Evolutionary conservation across 2,797 vertebrate genomes (phyloP).

Genomic region (Rallus crepitans): DNA sequence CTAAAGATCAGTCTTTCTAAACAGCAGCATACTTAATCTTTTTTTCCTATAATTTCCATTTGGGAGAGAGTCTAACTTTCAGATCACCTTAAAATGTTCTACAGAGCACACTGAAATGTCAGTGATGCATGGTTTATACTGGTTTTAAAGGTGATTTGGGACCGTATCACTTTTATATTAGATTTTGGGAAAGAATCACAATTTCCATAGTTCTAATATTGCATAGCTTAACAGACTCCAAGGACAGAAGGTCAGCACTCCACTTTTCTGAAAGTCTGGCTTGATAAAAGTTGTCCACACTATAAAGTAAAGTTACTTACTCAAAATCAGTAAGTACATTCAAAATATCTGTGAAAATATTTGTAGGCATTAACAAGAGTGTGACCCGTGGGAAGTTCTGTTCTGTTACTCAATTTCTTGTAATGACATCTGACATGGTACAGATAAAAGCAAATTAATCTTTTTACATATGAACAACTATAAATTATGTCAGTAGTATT

Average conservation of each 20-base stretch:
- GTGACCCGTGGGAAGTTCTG: accelerated
- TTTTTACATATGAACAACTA: not conserved
- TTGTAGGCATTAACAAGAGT: not conserved
- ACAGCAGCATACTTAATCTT: not conserved
- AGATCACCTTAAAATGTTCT: conserved; percentile 6
- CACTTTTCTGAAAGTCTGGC: not conserved
- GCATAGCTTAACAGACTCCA: not conserved
- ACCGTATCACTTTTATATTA: not conserved
- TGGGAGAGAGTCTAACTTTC: not conserved
- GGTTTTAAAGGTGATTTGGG: not conserved
- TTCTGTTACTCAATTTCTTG: not conserved
- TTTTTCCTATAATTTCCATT: not conserved
- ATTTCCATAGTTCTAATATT: not conserved
- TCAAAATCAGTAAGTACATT: not conserved
- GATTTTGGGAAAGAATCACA: not conserved
- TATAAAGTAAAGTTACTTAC: not conserved
- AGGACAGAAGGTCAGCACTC: not conserved
- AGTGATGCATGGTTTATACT: not conserved
- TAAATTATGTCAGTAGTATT: not conserved
- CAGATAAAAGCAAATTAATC: not conserved
- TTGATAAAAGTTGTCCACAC: not conserved
- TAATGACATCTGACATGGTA: not conserved
- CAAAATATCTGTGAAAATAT: not conserved
- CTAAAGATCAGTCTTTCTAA: conserved; percentile 32
- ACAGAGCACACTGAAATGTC: not conserved